Percentiles rank a stretch among this genome's conserved stretches.
Conservation (phyloP, 1,140 invertebrate species). For the Anastrepha ludens region DNA sequence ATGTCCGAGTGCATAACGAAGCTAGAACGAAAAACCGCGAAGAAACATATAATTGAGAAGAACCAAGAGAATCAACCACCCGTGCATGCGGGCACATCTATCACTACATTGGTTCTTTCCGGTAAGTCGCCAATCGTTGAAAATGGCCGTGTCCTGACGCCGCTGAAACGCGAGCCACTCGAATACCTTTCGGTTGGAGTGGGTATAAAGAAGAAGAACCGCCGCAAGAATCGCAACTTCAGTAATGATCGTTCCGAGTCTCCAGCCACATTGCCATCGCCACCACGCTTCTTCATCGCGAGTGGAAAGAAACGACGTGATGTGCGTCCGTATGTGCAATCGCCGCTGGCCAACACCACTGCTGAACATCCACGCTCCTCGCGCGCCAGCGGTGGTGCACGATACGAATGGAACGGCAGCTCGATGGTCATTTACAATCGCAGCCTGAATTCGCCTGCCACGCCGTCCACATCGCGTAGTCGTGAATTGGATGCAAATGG, state of each 20-base stretch:
- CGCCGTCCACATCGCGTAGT: slow-evolving; percentile 57
- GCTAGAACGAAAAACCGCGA: slow-evolving; percentile 73
- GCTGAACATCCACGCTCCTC: slow-evolving; percentile 59
- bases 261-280: slow-evolving; percentile 77
- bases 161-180: slow-evolving; percentile 79
- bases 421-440: slow-evolving; percentile 81
- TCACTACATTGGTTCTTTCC: slow-evolving; percentile 42
- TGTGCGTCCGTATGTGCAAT: slow-evolving; percentile 76
- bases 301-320: slow-evolving; percentile 77
- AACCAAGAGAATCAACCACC: slow-evolving; percentile 65
- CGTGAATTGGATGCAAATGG: slow-evolving; percentile 67
- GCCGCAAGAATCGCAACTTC: slow-evolving; percentile 79
- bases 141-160: slow-evolving; percentile 75
- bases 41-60: slow-evolving; percentile 76
- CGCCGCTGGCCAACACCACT: slow-evolving; percentile 65
- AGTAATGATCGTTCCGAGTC: slow-evolving; percentile 79
- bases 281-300: slow-evolving; percentile 77
- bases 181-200: slow-evolving; percentile 80
- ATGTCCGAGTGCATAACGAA: slow-evolving; percentile 77
- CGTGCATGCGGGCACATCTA: slow-evolving; percentile 28
- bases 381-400: slow-evolving; percentile 52
- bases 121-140: slow-evolving; percentile 68
- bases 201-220: slow-evolving; percentile 78
- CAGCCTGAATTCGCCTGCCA: slow-evolving; percentile 72
- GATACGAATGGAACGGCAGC: slow-evolving; percentile 80